Evolutionary conservation across 2,888 invertebrate genomes (phyloP), one percentile per base, ranked within the genome.

Genomic region (Fragum sueziense): DNA sequence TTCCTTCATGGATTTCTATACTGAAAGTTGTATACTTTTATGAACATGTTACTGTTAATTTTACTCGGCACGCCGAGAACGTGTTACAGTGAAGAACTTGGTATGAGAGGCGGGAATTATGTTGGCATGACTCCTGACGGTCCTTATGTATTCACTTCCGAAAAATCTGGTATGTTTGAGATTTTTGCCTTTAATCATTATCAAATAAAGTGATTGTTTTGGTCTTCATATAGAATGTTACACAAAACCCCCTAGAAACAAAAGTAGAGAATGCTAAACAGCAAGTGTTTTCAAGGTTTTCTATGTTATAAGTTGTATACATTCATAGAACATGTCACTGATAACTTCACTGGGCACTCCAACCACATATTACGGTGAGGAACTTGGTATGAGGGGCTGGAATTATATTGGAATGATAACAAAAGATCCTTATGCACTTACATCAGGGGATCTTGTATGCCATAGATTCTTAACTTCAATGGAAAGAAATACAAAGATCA

Each of bases 71-170:
- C 96, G 11, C 96, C 97, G 0, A 95, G 98, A 1, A 96, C 97
- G 0, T 98, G 98, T 90, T 96, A 97, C 87, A 97, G 97, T 0
- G 97, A 97, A 92, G 98, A 98, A 94, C 95, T 97, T 69, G 97
- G 96, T 22, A 96, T 97, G 96, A 94, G 94, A 0, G 95, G 97
- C 90, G 85, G 87, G 9, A 62, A 82, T 31, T 88, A 92, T 54
- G 72, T 87, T 22, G 90, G 85, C 67, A 73, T 88, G 9, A 85
- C 89, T 27, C 89, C 90, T 0, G 82, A 87, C 33, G 92, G 92
- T 65, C 90, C 91, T 0, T 86, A 79, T 62, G 91, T 89, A 1
- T 82, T 79, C 29, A 52, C 76, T 14, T 90, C 84, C 4, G 22
- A 81, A 74, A 31, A 79, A 34, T 57, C 72, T 37, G 84, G 82